Evolutionary conservation across 1,140 invertebrate species (phyloP), one percentile per base, ranked within the genome.

Genomic region (Pteromalus puparum): DNA sequence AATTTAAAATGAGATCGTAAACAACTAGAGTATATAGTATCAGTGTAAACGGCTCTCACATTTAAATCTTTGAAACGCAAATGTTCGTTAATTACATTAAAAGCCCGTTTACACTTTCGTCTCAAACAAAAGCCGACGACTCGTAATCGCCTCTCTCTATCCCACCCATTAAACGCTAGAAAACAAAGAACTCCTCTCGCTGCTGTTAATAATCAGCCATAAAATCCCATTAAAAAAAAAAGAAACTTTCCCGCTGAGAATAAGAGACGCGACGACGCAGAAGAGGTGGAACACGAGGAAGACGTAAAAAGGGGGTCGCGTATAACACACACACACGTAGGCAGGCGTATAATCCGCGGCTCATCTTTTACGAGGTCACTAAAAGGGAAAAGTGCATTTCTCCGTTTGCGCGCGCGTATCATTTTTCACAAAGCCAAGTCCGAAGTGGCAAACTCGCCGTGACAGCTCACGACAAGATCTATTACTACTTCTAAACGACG

Each of bases 351-450:
- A 81, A 81, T 81, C 67, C 26, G 9, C 79, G 61, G 24, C 13
- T 70, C 67, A 72, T 70, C 79, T 70, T 81, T 81, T 81, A 72
- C 67, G 65, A 72, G 38, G 79, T 81, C 24, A 72, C 38, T 81
- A 81, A 81, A 72, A 81, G 67, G 28, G 30, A 79, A 79, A 79
- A 79, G 53, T 79, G 77, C 77, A 79, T 79, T 68, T 81, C 42
- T 26, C 26, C 61, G 13, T 68, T 42, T n/a, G 15, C 76, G 30
- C 30, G 3, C 30, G 53, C 46, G 77, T 42, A 79, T 68, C 77
- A 68, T 79, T 79, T 68, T 68, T 79, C 77, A 79, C 65, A 79
- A 78, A 78, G 34, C 28, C 13, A 30, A 74, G 34, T 61, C n/a
- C 18, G 61, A 79, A 61, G 48, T 70, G 24, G 67, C 67, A 28